Evolutionary conservation across 1,140 invertebrate genomes (phyloP).

Genomic region (Hermatobates lingyangjiaoensis): DNA sequence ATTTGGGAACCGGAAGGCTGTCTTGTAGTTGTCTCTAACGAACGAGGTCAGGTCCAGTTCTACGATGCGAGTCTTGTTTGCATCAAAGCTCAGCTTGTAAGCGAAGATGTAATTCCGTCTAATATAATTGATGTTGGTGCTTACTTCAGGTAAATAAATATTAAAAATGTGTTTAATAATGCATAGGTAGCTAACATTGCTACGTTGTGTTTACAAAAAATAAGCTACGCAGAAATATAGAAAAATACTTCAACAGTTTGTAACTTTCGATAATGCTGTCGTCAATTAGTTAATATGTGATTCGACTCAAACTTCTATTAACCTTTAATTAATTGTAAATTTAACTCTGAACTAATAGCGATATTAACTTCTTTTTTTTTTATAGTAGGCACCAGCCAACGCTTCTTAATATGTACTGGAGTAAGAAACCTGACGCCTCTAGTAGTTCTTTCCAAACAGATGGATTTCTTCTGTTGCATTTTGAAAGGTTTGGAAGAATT

Average conservation of each 20-base stretch:
- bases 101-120: slow-evolving; percentile 40
- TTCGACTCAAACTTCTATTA: no score
- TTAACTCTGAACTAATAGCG: no score
- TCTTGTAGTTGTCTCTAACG: slow-evolving; percentile 45
- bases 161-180: not conserved
- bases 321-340: no score
- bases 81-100: slow-evolving; percentile 43
- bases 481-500: slow-evolving; percentile 35
- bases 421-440: slow-evolving; percentile 30
- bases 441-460: slow-evolving; percentile 23
- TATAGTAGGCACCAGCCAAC: slow-evolving; percentile 30
- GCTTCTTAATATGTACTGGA: slow-evolving; percentile 33
- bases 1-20: slow-evolving; percentile 52
- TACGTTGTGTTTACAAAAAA: no score
- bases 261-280: no score
- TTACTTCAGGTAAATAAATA: slow-evolving; percentile 39
- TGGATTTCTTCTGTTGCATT: slow-evolving; percentile 31
- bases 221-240: no score
- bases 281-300: no score
- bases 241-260: no score
- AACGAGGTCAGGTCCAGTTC: slow-evolving; percentile 53
- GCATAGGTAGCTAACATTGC: not conserved
- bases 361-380: no score
- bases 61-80: slow-evolving; percentile 50
- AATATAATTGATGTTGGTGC: slow-evolving; percentile 43